Base-by-base conservation (phyloP, 2,797 vertebrate species). In the Tokudaia tokunoshimensis region DNA sequence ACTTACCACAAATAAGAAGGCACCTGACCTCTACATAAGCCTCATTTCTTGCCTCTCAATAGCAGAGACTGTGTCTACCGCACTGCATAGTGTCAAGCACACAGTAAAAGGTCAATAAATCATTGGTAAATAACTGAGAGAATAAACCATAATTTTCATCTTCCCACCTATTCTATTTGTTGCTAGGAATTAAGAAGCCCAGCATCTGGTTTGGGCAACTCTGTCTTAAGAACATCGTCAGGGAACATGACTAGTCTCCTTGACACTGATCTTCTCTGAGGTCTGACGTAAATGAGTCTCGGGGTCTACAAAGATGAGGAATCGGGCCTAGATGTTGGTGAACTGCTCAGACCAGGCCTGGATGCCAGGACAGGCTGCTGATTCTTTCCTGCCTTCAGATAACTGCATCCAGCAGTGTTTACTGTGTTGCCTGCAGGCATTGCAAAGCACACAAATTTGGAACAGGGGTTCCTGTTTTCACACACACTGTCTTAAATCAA, bases 401-500 rank as follows among this genome's bases (percentile, higher is more conserved):
- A n/a, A n/a, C n/a, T n/a, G 4, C 79, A 84, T 26, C 57, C 70
- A 57, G 15, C 2, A 15, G 41, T 13, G 6, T 74, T 70, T 34
- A 47, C 61, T 24, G 7, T 44, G 12, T 67, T 34, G 52, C 44
- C 24, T 74, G 24, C 34, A 83, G 84, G 81, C 65, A 72, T 0
- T 34, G 17, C 81, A 37, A 93, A 59, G 47, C 74, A 76, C 79
- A 93, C 41, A 84, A 75, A 92, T 67, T 10, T 91, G 78, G 47
- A 86, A 50, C 12, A 87, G 6, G 12, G 22, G 22, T 50, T 92
- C 78, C 81, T 72, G 85, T 41, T 44, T 92, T 61, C 79, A 87
- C 1, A 7, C 57, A 91, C 22, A 50, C 61, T 72, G 63, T 94
- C 94, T 89, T 74, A 96, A 90, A 93, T 94, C 89, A 96, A 84